Evolutionary conservation across 2,888 invertebrate species (phyloP), one percentile per base, ranked within the genome.

Genomic region (Agonum fuliginosum): DNA sequence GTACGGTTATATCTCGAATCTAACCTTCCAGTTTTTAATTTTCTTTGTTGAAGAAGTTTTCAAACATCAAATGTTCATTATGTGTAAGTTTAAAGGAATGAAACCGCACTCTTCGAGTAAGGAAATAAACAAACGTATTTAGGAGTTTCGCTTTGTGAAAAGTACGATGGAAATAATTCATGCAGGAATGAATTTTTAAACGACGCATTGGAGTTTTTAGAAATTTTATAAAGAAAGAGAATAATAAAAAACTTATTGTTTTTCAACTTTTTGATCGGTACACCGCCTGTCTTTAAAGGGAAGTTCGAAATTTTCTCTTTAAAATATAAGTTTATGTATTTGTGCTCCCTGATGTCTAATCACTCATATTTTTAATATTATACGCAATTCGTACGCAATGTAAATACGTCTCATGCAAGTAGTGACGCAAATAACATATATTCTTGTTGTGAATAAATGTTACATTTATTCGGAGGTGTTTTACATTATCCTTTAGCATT

Each of bases 61-160:
- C 10, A 62, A 67, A 67, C 67, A 67, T 67, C 67, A 67, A 67
- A 67, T 67, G 37, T 67, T 67, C 67, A 67, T 67, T 67, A 67
- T 37, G 67, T 67, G 22, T 37, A 20, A 17, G 37, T 22, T 34
- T 14, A 67, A 41, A 41, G 41, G 4, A 67, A 54, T 24, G 54
- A 20, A 43, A n/a, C 14, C 2, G 19, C n/a, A n/a, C n/a, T n/a
- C n/a, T n/a, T n/a, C n/a, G 19, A 34, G 62, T 34, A 62, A 34
- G 19, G 34, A 62, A 62, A 62, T 62, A 62, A n/a, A 30, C 62
- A 62, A 62, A 62, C 62, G 62, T 62, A 62, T 62, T 62, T 37
- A 37, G 62, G 62, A 30, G 34, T 62, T 62, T 27, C 24, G 27
- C 62, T 62, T 37, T 62, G 62, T 62, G 10, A 34, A 12, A 62